Evolutionary conservation across 2,113 vertebrate genomes (phyloP).

Genomic region (Balaenoptera acutorostrata): DNA sequence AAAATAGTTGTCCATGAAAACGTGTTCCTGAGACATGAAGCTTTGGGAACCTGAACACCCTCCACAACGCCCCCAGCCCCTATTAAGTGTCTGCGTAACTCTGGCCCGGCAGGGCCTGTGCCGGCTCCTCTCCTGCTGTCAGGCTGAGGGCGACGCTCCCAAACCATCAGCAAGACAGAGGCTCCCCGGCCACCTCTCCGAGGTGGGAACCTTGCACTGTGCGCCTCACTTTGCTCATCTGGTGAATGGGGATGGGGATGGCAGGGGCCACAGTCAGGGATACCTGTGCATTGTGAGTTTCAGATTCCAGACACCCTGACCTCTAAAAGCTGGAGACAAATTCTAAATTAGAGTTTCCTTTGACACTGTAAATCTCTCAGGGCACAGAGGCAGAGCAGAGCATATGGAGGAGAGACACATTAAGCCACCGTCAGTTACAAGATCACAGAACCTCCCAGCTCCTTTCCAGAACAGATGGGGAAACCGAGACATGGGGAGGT

Average conservation of each 20-base stretch:
- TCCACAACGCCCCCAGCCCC: neutral
- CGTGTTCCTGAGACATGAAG: neutral
- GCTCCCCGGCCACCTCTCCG: neutral
- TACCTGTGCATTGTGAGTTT: neutral
- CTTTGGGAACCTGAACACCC: neutral
- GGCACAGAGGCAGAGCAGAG: neutral
- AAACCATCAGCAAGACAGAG: neutral
- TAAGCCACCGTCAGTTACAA: neutral
- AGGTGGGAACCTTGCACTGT: neutral
- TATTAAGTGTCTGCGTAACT: neutral
- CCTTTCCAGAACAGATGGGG: neutral
- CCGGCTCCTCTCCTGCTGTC: neutral
- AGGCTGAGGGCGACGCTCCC: neutral
- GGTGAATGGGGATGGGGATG: neutral
- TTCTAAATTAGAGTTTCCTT: neutral
- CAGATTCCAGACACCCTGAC: neutral
- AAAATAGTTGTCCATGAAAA: conserved; percentile 44
- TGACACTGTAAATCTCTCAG: neutral
- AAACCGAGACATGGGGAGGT: neutral
- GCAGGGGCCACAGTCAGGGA: neutral
- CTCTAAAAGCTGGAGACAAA: neutral
- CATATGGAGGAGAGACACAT: neutral
- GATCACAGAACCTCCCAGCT: neutral
- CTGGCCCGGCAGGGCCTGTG: neutral
- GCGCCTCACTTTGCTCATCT: neutral